Base-by-base conservation (phyloP, 2,113 vertebrate species). In the Canis aureus region DNA sequence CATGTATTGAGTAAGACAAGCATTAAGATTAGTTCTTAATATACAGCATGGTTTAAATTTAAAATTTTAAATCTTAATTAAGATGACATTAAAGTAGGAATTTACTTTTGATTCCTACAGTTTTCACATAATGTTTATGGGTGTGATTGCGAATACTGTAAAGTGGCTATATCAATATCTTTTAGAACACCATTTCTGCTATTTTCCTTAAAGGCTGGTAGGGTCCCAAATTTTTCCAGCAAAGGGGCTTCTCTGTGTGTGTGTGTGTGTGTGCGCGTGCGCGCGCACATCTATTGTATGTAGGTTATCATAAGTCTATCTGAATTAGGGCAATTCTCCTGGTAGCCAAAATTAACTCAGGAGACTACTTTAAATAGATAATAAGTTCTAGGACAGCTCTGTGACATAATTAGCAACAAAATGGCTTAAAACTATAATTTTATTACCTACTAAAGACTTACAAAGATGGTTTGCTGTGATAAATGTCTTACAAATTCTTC, bases 291-390 rank as follows among this genome's bases (percentile, higher is more conserved):
- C 64, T 57, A 2, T 0, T 11, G 2, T 55, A 76, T 71, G 73
- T 69, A 69, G 94, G 89, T 89, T 81, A 66, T 27, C n/a, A 4
- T 62, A n/a, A 38, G n/a, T 80, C 62, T 94, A 17, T 25, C 69
- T 66, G 51, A 96, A 98, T 86, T 62, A 93, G 94, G 82, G n/a
- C 95, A 97, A 35, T 53, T 89, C 97, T 97, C 95, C 84, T 92
- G 86, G 29, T 32, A 60, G 43, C 32, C 60, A 88, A 90, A 60
- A 69, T 83, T 74, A 93, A 95, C 97, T 97, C 85, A 79, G 78
- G 92, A 95, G 96, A 93, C 62, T 32, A 71, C 94, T 92, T 95
- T 80, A 96, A 92, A 88, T 19, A 94, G 64, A 20, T 9, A 91
- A 20, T 9, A 91, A 79, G 19, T 91, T 97, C 89, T 89, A 97